A percentile compares a stretch with the other conserved stretches of the same genome.
Conservation (phyloP, 1,140 invertebrate genomes). For the Nebria ingens region DNA sequence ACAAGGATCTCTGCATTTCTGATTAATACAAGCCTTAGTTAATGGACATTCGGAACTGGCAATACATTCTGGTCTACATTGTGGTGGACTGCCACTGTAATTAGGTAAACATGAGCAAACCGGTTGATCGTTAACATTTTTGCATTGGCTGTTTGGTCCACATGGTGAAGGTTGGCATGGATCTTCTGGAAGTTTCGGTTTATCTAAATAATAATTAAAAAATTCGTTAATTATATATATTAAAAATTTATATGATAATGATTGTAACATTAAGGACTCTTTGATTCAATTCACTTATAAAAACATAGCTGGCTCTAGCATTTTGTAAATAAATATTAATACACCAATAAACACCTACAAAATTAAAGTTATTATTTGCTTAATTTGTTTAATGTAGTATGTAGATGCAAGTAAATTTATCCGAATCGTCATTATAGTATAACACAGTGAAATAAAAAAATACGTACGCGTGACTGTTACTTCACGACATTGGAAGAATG, state of each 20-base stretch:
- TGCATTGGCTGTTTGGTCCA: constrained; percentile 55
- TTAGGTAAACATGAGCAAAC: constrained; percentile 53
- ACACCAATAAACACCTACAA: no score
- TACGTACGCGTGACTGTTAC: neutral
- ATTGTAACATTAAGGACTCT: no score
- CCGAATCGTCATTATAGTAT: no score
- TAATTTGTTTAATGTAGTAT: no score
- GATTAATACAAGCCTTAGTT: constrained; percentile 49
- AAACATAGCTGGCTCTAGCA: neutral
- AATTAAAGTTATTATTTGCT: no score
- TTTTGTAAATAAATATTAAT: no score
- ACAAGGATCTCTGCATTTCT: constrained; percentile 53
- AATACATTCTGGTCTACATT: constrained; percentile 51
- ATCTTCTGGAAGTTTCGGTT: constrained; percentile 31
- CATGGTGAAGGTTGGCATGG: constrained; percentile 53
- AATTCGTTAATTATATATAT: neutral
- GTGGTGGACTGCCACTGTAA: constrained; percentile 47
- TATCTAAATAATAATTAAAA: constrained; percentile 7
- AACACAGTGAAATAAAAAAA: neutral
- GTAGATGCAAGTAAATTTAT: no score
- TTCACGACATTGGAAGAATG: constrained; percentile 63
- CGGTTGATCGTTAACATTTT: constrained; percentile 41
- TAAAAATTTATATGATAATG: neutral
- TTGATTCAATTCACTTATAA: neutral
- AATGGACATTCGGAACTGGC: constrained; percentile 50